Evolutionary conservation across 2,113 vertebrate genomes (phyloP).

Genomic region (Boleophthalmus pectinirostris): DNA sequence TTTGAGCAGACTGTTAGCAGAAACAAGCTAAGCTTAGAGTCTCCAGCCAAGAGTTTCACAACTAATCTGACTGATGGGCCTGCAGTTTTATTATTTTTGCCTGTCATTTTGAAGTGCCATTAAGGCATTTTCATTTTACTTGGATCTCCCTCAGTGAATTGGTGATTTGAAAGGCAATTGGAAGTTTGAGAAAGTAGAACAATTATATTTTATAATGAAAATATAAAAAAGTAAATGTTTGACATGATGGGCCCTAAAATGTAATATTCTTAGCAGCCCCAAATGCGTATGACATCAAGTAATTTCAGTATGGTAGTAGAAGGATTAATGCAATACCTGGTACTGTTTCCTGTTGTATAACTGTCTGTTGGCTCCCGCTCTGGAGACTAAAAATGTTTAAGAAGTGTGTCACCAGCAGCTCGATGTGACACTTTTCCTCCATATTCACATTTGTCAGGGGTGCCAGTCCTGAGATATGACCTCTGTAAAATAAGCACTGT

Average conservation of each 20-base stretch:
- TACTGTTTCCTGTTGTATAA: constrained; percentile 22
- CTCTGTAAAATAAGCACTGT: constrained; percentile 2
- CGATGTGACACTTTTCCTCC: constrained; percentile 3
- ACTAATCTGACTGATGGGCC: too few species aligned
- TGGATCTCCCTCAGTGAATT: background rate
- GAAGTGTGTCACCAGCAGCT: constrained; percentile 17
- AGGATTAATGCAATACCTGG: background rate
- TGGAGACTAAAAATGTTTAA: constrained; percentile 22
- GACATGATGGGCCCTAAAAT: background rate
- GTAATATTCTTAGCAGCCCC: background rate
- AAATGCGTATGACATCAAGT: background rate
- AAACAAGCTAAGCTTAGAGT: too few species aligned
- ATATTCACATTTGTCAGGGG: constrained; percentile 1
- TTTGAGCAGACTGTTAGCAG: too few species aligned
- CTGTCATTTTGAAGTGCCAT: too few species aligned
- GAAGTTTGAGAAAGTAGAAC: background rate
- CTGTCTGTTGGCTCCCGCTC: constrained; percentile 31
- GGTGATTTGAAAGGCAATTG: background rate
- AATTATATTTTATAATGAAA: background rate
- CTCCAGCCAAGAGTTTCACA: too few species aligned
- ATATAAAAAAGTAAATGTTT: background rate
- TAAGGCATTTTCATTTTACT: background rate
- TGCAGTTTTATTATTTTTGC: too few species aligned
- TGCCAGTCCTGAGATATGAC: constrained; percentile 14
- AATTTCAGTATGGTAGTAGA: background rate